Conservation (phyloP, 1,140 invertebrate genomes). For the Drosophila neocordata region DNA sequence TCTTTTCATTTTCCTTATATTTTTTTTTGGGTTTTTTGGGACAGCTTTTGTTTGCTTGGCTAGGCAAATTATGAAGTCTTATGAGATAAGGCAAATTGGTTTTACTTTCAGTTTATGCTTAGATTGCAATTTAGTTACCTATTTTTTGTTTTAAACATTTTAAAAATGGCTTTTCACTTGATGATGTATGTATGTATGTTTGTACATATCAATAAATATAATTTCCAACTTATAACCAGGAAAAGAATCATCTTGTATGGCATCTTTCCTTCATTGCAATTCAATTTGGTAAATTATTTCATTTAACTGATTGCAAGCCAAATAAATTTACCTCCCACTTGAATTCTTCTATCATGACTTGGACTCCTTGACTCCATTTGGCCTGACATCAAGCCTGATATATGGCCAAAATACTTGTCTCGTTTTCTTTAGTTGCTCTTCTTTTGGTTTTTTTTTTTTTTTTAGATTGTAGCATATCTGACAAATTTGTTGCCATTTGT, state of each 20-base stretch:
- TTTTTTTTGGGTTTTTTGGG: background rate
- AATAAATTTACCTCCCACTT: constrained; percentile 34
- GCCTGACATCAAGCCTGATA: constrained; percentile 50
- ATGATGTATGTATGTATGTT: background rate
- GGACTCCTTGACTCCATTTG: background rate
- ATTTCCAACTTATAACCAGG: background rate
- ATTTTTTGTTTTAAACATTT: background rate
- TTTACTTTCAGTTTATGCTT: constrained; percentile 15
- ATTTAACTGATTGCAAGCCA: constrained; percentile 43
- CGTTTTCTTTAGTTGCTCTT: background rate
- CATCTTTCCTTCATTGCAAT: constrained; percentile 1
- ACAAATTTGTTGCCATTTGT: constrained; percentile 56
- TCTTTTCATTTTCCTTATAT: background rate
- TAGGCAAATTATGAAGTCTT: constrained; percentile 38
- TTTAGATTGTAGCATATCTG: constrained; percentile 43
- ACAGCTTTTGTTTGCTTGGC: constrained; percentile 30
- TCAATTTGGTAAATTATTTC: constrained; percentile 44
- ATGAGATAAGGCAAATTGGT: constrained; percentile 32
- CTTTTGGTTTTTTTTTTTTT: constrained; percentile 30
- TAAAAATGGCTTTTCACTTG: background rate
- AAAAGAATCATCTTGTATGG: too few relatives aligned
- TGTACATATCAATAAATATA: background rate
- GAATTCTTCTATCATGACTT: constrained; percentile 13
- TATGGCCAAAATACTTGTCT: constrained; percentile 37
- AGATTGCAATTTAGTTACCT: background rate